These are phyloP conservation scores for Brachymystax lenok DNA, from an alignment of 2,797 vertebrate species.

Conservation along the genomic window DNA sequence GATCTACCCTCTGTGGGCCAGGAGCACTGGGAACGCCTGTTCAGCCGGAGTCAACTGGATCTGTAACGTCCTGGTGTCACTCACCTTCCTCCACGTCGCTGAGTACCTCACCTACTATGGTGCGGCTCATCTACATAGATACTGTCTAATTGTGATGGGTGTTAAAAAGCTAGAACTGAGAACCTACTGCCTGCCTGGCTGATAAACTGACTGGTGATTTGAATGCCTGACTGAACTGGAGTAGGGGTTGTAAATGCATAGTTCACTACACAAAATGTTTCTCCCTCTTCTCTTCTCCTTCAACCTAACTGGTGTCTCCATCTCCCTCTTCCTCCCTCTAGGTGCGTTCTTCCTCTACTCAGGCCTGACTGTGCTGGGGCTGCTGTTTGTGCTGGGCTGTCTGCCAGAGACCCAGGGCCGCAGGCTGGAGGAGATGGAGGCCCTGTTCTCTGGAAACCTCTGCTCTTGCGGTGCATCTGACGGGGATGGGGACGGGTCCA, in stretches of 20 bases:
- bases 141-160: not conserved
- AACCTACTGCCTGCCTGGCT: not conserved
- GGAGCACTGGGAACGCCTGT: conserved; percentile 95
- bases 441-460: conserved; percentile 85
- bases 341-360: conserved; percentile 95
- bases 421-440: conserved; percentile 92
- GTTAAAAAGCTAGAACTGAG: no score
- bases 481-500: conserved; percentile 72
- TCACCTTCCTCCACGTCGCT: conserved; percentile 93
- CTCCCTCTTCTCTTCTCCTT: no score
- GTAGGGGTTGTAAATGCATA: no score
- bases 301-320: no score
- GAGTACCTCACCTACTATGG: conserved; percentile 94
- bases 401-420: conserved; percentile 95
- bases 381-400: conserved; percentile 88
- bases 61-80: conserved; percentile 92
- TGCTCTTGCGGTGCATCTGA: conserved; percentile 84
- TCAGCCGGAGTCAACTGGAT: conserved; percentile 96
- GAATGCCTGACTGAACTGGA: no score
- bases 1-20: conserved; percentile 96
- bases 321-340: conserved; percentile 54
- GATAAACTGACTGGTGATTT: not conserved
- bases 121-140: conserved; percentile 44
- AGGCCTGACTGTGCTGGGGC: conserved; percentile 83
- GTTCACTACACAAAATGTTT: no score